These are phyloP conservation scores for Apteryx mantelli DNA, from an alignment of 2,113 vertebrate species.

Conservation along the genomic window DNA sequence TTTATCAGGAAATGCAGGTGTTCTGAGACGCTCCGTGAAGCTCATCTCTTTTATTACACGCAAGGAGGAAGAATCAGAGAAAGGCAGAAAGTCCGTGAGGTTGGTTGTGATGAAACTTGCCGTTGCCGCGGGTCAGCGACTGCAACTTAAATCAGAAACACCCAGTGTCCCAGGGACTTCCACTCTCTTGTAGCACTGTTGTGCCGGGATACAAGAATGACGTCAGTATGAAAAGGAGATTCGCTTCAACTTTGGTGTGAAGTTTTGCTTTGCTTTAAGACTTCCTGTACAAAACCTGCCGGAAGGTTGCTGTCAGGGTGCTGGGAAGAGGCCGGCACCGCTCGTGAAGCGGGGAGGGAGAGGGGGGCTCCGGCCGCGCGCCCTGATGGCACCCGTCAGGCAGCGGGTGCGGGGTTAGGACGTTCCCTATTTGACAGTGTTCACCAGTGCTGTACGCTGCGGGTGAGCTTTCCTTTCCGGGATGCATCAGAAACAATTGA, in stretches of 20 bases:
- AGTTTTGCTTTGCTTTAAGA: not conserved
- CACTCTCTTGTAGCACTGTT: not conserved
- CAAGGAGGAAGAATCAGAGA: not conserved
- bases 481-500: not conserved
- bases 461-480: not conserved
- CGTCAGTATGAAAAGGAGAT: not conserved
- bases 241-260: not conserved
- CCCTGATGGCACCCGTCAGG: not conserved
- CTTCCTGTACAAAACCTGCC: not conserved
- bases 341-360: fast-evolving
- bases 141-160: conserved; percentile 31
- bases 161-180: not conserved
- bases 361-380: no score
- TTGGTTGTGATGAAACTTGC: not conserved
- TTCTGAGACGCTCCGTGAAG: not conserved
- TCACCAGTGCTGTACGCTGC: fast-evolving
- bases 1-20: not conserved
- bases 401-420: not conserved
- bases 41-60: not conserved
- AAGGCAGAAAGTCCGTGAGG: not conserved
- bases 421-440: not conserved
- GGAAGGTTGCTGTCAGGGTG: no score
- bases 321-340: not conserved
- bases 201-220: not conserved
- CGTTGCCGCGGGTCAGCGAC: not conserved